A percentile compares a stretch with the other conserved stretches of the same genome.
phyloP scores from a whole-genome alignment of 2,113 vertebrate species.

The Hipposideros armiger region DNA sequence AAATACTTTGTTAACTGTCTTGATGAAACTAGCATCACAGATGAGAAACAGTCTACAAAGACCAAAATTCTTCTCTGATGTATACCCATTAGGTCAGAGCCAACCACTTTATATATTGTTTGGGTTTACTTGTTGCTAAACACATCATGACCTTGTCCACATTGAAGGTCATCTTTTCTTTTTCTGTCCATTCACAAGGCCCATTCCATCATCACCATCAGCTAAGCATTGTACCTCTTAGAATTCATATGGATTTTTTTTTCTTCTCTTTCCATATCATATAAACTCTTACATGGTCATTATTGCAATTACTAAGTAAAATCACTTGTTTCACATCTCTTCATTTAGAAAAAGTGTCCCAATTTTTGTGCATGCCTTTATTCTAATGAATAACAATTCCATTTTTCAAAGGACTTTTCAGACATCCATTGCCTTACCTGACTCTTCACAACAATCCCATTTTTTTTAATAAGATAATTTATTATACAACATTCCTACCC shows the following conservation, averaged over 20 bases:
- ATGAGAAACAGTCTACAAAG: background rate
- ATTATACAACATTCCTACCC: background rate
- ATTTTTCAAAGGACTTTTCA: slow-evolving; percentile 32
- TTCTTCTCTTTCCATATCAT: background rate
- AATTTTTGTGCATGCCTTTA: background rate
- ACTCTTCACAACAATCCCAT: background rate
- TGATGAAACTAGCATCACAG: background rate
- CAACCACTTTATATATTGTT: background rate
- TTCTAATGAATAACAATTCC: background rate
- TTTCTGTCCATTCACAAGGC: background rate
- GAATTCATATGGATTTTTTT: background rate
- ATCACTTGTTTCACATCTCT: background rate
- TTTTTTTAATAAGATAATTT: background rate
- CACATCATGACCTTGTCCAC: background rate
- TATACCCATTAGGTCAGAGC: background rate
- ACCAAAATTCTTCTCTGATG: background rate
- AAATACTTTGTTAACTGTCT: background rate
- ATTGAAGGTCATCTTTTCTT: slow-evolving; percentile 9
- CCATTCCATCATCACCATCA: background rate
- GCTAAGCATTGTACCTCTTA: background rate
- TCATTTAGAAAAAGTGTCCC: background rate
- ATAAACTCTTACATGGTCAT: background rate
- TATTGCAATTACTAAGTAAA: background rate
- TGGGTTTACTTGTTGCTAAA: background rate
- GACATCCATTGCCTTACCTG: background rate